Base-by-base conservation (phyloP, 2,888 invertebrate species). In the Andrena camellia region DNA sequence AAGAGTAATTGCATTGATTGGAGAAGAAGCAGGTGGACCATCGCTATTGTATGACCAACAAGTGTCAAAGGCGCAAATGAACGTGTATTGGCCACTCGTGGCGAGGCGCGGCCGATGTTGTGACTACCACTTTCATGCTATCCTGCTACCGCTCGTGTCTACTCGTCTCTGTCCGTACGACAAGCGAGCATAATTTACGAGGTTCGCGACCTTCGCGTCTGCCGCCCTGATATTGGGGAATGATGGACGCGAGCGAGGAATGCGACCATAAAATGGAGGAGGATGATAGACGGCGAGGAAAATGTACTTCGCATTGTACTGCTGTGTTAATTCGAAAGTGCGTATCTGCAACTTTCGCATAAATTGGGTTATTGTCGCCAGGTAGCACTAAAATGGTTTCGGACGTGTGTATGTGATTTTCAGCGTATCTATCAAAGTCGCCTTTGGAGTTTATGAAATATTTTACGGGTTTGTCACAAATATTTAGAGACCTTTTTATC, bases 101-200 rank as follows among this genome's bases (percentile, higher is more conserved):
- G 60, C 59, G 63, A 63, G 78, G 68, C 70, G 67, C 63, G 78
- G 59, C 60, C 60, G 62, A 63, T 52, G 66, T 63, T 48, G 59
- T 54, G 72, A 57, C 17, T n/a, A 62, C 20, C 60, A 8, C 35
- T 17, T 23, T 84, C 69, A 83, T 86, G 73, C 35, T 82, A 48
- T 67, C 88, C 88, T 88, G 75, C 52, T 88, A 80, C 7, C 2
- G 68, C 63, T 83, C 78, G 80, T 88, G 88, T 86, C 88, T 85
- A 52, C 83, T 81, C 86, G 86, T 78, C 82, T 88, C 85, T 86
- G 83, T 78, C 73, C 84, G 78, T 63, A 59, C 86, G 78, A 88
- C 78, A 69, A 75, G 74, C 75, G 57, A 66, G 72, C 71, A 83
- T 88, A 88, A 88, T 88, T 88, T 88, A 88, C 88, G 85, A 88